Evolutionary conservation across 2,113 vertebrate species (phyloP), one percentile per base, ranked within the genome.

Genomic region (Seriola dumerili): DNA sequence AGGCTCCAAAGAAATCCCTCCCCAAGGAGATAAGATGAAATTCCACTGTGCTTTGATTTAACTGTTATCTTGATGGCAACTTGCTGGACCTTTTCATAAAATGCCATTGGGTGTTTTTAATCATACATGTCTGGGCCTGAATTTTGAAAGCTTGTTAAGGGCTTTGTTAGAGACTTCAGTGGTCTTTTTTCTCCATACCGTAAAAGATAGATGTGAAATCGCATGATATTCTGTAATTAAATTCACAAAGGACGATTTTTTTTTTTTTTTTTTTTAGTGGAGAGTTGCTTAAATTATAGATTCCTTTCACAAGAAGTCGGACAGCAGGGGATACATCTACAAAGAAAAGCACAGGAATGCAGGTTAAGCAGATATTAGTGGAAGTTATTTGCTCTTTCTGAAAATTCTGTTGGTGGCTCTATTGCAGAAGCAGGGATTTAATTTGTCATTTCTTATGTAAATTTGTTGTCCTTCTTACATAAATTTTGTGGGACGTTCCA

Each of bases 211-310:
- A 67, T 14, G 46, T 25, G 38, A 65, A 59, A n/a, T 9, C 52
- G 40, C n/a, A 38, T 23, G 67, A 19, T 82, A 76, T 70, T 80
- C 67, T 84, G 42, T 79, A 85, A 92, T 92, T 88, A 83, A 86
- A 89, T 87, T 83, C 83, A 84, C 74, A 88, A 84, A 80, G 73
- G 72, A 58, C 10, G 4, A 1, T 69, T 46, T 90, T 81, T 91
- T 83, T 44, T 44, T 44, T 38, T 36, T 36, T 36, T 36, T 36
- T 36, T 36, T 46, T 57, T 59, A 67, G 52, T 54, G 25, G 77
- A 83, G 66, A 75, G 64, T 70, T 63, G 36, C 64, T 85, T 76
- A 65, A 89, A 92, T 83, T 0, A 36, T 4, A 67, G 81, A 88
- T 85, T 83, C 34, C 48, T 72, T 69, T 69, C 23, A 78, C 46